Base-by-base conservation (phyloP, 2,797 vertebrate species). In the Margarornis squamiger region DNA sequence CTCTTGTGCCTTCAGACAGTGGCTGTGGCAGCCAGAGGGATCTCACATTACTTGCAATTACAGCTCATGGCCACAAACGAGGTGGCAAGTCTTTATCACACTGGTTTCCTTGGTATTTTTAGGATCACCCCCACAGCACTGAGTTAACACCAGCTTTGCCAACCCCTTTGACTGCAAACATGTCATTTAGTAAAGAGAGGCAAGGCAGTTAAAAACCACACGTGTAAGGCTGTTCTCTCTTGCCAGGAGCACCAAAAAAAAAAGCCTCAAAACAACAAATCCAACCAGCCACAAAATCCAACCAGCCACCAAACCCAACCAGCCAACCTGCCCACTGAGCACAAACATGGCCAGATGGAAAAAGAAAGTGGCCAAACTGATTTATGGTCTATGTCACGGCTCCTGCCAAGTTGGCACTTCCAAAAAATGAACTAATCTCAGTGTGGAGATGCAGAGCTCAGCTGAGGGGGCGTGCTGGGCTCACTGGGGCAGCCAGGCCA, bases 311-410 rank as follows among this genome's bases (percentile, higher is more conserved):
- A 66, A 85, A 65, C 23, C 43, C 68, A 66, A 3, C 5, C 7
- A 2, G 41, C 14, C 70, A 46, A 20, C 0, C 6, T 2, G 0
- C 30, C 29, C 45, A 4, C 62, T 7, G 73, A 36, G 14, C 26
- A 34, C 45, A 41, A 49, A 84, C 10, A 16, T 2, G 41, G 22
- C 62, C 38, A 8, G 46, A 1, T 32, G 66, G 62, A 36, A 81
- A 75, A 82, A 70, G 5, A 26, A 54, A 80, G 48, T 2, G 41
- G 41, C 23, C 16, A 19, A 39, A 79, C 1, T 1, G 7, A 59
- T 73, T 91, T 51, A n/a, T 24, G 34, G 26, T 27, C 26, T 34
- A 43, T 73, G 27, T 18, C 52, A 45, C 0, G 0, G 38, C 38
- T 57, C 38, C 55, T 82, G 43, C 48, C 72, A 58, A 54, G 34